These are phyloP conservation scores for Oryzias sinensis DNA, from an alignment of 2,797 vertebrate species.

Conservation along the genomic window DNA sequence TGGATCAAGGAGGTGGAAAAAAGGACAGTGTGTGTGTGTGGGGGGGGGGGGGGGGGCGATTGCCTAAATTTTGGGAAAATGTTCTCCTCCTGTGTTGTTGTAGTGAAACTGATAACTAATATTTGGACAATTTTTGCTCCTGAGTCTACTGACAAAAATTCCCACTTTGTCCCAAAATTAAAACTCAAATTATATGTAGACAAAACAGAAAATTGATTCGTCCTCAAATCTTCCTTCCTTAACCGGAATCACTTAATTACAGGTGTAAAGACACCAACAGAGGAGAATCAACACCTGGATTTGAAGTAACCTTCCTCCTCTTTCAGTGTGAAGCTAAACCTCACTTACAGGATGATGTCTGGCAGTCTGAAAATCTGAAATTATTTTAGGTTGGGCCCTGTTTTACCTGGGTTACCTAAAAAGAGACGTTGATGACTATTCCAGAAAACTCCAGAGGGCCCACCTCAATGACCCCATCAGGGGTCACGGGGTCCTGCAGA, in stretches of 20 bases:
- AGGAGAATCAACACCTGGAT: too few relatives aligned
- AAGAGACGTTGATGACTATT: conserved; percentile 36
- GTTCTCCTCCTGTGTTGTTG: too few relatives aligned
- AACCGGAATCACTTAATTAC: too few relatives aligned
- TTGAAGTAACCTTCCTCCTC: neutral
- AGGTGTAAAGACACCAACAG: too few relatives aligned
- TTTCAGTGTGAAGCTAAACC: neutral
- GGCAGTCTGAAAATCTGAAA: conserved; percentile 30
- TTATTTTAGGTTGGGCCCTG: neutral
- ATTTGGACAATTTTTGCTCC: too few relatives aligned
- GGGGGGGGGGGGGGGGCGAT: neutral
- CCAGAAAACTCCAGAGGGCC: conserved; percentile 35
- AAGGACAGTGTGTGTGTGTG: neutral
- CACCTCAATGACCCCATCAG: conserved; percentile 47
- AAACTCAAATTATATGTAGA: too few relatives aligned
- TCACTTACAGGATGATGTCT: conserved; percentile 41
- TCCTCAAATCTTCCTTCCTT: too few relatives aligned
- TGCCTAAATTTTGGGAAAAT: conserved; percentile 8
- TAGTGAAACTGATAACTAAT: too few relatives aligned
- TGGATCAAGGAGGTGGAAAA: neutral
- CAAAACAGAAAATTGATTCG: too few relatives aligned
- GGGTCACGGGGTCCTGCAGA: conserved; percentile 41
- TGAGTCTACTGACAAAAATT: too few relatives aligned
- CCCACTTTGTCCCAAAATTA: too few relatives aligned
- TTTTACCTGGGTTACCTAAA: conserved; percentile 54